Conservation (phyloP, 37 sponge, comb jelly and placozoan species). For the Tethya wilhelma region DNA sequence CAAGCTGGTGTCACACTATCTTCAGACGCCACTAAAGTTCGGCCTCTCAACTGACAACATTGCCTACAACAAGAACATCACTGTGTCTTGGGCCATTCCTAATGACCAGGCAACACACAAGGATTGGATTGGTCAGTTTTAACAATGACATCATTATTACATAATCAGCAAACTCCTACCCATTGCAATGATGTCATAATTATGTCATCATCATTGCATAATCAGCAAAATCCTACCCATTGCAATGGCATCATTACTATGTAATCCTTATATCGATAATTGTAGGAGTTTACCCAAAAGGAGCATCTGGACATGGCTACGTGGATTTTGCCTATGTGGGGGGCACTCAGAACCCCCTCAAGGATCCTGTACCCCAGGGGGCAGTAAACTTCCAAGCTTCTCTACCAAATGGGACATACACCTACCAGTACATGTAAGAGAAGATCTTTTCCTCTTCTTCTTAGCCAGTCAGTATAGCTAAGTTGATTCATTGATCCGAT, state of each 20-base stretch:
- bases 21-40: slow-evolving; percentile 28
- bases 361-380: slow-evolving; percentile 70
- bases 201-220: too few species aligned
- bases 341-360: slow-evolving; percentile 68
- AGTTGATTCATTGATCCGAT: too few species aligned
- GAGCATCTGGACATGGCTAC: slow-evolving; percentile 41
- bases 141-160: too few species aligned
- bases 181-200: too few species aligned
- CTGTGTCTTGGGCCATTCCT: slow-evolving; percentile 76
- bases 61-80: slow-evolving; percentile 35
- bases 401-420: slow-evolving; percentile 62
- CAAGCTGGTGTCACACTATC: neutral
- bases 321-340: slow-evolving; percentile 72
- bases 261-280: neutral
- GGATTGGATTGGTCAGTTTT: slow-evolving; percentile 78
- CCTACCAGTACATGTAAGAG: slow-evolving; percentile 57
- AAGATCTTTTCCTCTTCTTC: too few species aligned
- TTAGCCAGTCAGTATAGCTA: too few species aligned
- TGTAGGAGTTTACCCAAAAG: slow-evolving; percentile 56
- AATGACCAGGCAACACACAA: slow-evolving; percentile 65
- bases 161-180: too few species aligned
- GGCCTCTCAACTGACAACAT: slow-evolving; percentile 16
- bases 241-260: too few species aligned
- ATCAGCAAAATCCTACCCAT: too few species aligned
- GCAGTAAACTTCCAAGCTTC: slow-evolving; percentile 10